phyloP scores from a whole-genome alignment of 2,888 invertebrate species.

The Drosophila nr. medialis region DNA sequence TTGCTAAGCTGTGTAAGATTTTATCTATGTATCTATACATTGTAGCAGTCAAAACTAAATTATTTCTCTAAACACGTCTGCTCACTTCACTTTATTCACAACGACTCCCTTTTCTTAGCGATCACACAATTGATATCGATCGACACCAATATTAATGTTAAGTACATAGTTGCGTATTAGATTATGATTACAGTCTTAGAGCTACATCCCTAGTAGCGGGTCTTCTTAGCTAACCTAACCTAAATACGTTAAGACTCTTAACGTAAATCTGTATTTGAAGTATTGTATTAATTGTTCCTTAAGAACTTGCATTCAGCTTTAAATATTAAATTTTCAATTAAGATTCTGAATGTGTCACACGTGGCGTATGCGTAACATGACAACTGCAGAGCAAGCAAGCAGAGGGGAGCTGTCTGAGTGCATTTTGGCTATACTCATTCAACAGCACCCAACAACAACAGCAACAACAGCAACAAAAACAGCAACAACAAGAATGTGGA shows the following conservation, averaged over 20 bases:
- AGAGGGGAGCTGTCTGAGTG: constrained; percentile 44
- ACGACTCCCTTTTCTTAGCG: no score
- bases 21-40: no score
- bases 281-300: not conserved
- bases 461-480: constrained; percentile 16
- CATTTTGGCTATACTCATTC: constrained; percentile 48
- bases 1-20: no score
- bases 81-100: no score
- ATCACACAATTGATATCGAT: no score
- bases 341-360: constrained; percentile 32
- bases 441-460: constrained; percentile 30
- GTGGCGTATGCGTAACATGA: constrained; percentile 57
- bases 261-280: not conserved
- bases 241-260: not conserved
- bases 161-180: no score
- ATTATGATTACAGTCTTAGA: no score
- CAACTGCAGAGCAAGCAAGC: not conserved
- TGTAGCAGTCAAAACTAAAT: no score
- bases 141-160: no score
- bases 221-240: not conserved
- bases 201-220: not conserved
- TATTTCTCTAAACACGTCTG: no score
- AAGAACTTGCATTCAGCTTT: not conserved
- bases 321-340: constrained; percentile 3
- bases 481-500: constrained; percentile 11